Base-by-base conservation (phyloP, 2,888 invertebrate species). In the Lacanobia oleracea region DNA sequence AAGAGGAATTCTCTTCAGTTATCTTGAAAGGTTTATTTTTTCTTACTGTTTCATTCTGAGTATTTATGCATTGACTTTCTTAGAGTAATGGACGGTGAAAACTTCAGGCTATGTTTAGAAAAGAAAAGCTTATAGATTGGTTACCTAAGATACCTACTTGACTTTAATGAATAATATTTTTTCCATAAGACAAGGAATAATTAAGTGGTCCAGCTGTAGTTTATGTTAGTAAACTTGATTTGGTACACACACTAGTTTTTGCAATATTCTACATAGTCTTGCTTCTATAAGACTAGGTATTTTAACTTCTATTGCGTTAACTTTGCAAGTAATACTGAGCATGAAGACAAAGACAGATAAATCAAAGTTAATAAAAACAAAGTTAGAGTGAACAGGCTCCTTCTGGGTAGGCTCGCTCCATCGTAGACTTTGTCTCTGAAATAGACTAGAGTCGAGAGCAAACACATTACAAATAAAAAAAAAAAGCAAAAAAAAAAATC, bases 51-150 rank as follows among this genome's bases (percentile, higher is more conserved):
- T 62, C 54, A 43, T 51, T 37, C n/a, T n/a, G n/a, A 78, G 64
- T 77, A 54, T 82, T 82, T 70, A 60, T 53, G 53, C 57, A 67
- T 72, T 65, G 64, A 62, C 62, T 70, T 69, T 61, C 43, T 68
- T 43, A 70, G 62, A 12, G n/a, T 48, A 74, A 40, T 51, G 33
- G 53, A n/a, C 18, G 27, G 40, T 3, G n/a, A 21, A 53, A 43
- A 37, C 37, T 18, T 57, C 10, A 23, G 21, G 6, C 2, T 62
- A 6, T 57, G 16, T n/a, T 72, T 16, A 33, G 12, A 23, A 21
- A 18, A 27, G 21, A 56, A 33, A 10, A n/a, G 16, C n/a, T n/a
- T n/a, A 50, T 4, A n/a, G 9, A n/a, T 10, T n/a, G n/a, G n/a
- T n/a, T n/a, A n/a, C n/a, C n/a, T n/a, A n/a, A n/a, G n/a, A n/a